Conservation (phyloP, 1,140 invertebrate genomes). For the Ceratitis capitata region DNA sequence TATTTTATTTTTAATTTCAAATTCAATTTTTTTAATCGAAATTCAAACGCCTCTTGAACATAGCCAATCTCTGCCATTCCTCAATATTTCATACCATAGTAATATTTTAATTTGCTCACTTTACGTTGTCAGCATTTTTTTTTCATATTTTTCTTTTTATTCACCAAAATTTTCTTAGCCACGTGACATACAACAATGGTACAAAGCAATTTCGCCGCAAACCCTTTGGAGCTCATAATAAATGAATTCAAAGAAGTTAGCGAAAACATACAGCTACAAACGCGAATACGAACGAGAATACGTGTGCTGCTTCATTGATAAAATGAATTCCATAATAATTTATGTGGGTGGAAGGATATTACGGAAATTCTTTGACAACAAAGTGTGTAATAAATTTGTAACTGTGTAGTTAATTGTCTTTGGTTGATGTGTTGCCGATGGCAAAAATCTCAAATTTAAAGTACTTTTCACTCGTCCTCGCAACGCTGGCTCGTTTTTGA, state of each 20-base stretch:
- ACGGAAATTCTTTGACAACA: neutral
- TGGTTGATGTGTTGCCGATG: neutral
- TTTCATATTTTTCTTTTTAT: too few species aligned
- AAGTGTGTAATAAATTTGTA: neutral
- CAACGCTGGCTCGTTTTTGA: neutral
- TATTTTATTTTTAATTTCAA: too few species aligned
- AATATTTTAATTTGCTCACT: too few species aligned
- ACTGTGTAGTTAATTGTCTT: neutral
- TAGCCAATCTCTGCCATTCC: too few species aligned
- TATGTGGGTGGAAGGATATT: neutral
- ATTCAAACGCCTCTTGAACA: too few species aligned
- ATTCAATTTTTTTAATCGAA: too few species aligned
- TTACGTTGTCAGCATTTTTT: too few species aligned
- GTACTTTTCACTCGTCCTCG: neutral
- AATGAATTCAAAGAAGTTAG: neutral
- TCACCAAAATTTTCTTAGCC: neutral
- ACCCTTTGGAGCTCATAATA: neutral
- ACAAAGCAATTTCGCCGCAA: neutral
- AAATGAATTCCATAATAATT: neutral
- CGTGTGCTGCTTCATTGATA: neutral
- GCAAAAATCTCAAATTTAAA: neutral
- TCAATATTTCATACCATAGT: too few species aligned
- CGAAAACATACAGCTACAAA: too few species aligned
- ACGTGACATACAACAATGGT: neutral
- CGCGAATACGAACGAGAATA: too few species aligned